Conservation (phyloP, 2,888 invertebrate genomes). For the Microctonus aethiopoides region DNA sequence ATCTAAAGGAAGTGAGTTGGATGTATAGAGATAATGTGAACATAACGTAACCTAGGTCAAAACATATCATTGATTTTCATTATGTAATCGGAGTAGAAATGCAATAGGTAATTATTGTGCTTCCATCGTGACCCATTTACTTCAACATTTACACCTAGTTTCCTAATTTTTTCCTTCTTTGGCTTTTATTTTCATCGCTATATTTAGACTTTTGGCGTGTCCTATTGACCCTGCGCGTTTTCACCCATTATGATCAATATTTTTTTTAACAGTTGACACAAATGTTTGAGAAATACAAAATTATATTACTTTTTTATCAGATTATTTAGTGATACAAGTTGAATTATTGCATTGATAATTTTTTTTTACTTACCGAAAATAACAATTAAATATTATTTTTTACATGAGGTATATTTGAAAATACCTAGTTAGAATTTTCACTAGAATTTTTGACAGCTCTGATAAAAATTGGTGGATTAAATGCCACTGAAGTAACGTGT, state of each 20-base stretch:
- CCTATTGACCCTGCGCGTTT: slow-evolving; percentile 1
- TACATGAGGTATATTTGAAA: not conserved
- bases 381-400: not conserved
- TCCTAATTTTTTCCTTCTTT: not conserved
- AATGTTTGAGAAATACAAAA: not conserved
- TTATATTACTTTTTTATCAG: not conserved
- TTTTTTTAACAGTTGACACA: not conserved
- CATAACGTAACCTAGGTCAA: not conserved
- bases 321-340: not conserved
- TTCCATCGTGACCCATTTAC: not conserved
- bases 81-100: not conserved
- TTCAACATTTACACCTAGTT: not conserved
- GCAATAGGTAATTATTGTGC: not conserved
- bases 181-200: not conserved
- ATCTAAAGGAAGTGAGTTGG: slow-evolving; percentile 3
- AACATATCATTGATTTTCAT: not conserved
- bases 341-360: not conserved
- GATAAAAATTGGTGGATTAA: not conserved
- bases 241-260: not conserved
- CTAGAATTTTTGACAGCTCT: not conserved
- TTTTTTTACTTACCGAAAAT: not conserved
- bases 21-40: not conserved
- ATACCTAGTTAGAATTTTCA: slow-evolving; percentile 4
- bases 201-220: not conserved
- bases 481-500: not conserved